Evolutionary conservation across 2,888 invertebrate species (phyloP).

Genomic region (Agrilus mali): DNA sequence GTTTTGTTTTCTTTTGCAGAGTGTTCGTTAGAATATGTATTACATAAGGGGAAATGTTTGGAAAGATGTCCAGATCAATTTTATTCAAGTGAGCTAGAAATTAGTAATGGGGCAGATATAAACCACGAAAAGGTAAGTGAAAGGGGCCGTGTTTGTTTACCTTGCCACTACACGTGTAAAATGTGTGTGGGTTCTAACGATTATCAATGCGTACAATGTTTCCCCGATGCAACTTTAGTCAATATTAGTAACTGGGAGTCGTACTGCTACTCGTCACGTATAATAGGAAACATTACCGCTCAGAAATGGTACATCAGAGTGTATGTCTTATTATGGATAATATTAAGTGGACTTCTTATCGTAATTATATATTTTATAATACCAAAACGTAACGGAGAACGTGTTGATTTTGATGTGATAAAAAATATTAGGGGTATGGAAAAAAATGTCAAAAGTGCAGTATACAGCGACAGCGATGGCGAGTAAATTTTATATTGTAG

Average conservation of each 20-base stretch:
- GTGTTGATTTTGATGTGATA: constrained; percentile 17
- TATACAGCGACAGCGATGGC: constrained; percentile 23
- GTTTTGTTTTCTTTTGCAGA: constrained; percentile 47
- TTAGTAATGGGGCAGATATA: constrained; percentile 4
- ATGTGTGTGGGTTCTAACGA: constrained; percentile 56
- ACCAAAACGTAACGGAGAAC: constrained; percentile 10
- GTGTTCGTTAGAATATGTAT: constrained; percentile 48
- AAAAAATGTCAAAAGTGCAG: constrained; percentile 22
- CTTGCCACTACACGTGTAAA: constrained; percentile 66
- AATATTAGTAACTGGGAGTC: constrained; percentile 28
- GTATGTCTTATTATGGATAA: constrained; percentile 18
- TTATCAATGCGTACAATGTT: constrained; percentile 55
- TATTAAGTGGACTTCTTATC: constrained; percentile 16
- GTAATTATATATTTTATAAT: constrained; percentile 9
- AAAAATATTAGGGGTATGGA: constrained; percentile 23
- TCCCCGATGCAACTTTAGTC: constrained; percentile 47
- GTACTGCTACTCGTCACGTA: constrained; percentile 28
- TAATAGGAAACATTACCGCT: constrained; percentile 14
- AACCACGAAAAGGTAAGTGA: constrained; percentile 14
- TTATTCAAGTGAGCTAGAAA: constrained; percentile 21
- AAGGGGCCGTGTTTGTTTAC: constrained; percentile 35
- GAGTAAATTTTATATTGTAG: too few relatives aligned
- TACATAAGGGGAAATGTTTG: constrained; percentile 48
- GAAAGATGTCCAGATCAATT: constrained; percentile 36
- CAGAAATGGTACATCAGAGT: constrained; percentile 25